These are phyloP conservation scores for Pitta sordida DNA, from an alignment of 2,113 vertebrate genomes.

Conservation along the genomic window DNA sequence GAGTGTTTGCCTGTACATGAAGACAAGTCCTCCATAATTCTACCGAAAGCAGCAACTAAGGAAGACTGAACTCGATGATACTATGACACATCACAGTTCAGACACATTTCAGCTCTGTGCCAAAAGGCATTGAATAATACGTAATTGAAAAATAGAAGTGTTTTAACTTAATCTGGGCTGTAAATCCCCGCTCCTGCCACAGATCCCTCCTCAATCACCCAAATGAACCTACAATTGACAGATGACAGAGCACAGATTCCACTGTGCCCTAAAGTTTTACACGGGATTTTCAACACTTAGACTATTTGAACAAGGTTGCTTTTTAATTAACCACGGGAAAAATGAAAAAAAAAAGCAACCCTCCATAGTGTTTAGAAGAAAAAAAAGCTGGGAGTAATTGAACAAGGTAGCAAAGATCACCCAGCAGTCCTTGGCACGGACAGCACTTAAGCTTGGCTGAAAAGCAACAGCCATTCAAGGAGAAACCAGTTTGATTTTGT, in stretches of 20 bases:
- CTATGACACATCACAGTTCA: neutral
- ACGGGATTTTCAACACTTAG: accelerated
- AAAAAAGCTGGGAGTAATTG: neutral
- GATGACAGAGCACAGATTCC: neutral
- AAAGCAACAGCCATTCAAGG: neutral
- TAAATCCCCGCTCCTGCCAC: neutral
- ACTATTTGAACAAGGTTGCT: neutral
- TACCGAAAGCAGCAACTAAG: neutral
- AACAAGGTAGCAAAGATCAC: neutral
- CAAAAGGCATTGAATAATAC: neutral
- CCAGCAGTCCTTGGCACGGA: neutral
- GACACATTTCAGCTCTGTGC: neutral
- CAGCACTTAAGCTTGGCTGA: neutral
- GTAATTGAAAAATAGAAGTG: neutral
- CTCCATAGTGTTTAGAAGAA: neutral
- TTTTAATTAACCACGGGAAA: neutral
- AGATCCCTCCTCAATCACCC: neutral
- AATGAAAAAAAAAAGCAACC: neutral
- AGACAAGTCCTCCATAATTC: neutral
- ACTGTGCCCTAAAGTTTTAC: neutral
- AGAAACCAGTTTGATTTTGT: neutral
- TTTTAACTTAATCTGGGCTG: neutral
- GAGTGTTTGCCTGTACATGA: neutral
- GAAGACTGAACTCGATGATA: neutral
- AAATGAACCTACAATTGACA: accelerated